These are phyloP conservation scores for Epistrophe grossulariae DNA, from an alignment of 2,888 invertebrate species.

Conservation along the genomic window DNA sequence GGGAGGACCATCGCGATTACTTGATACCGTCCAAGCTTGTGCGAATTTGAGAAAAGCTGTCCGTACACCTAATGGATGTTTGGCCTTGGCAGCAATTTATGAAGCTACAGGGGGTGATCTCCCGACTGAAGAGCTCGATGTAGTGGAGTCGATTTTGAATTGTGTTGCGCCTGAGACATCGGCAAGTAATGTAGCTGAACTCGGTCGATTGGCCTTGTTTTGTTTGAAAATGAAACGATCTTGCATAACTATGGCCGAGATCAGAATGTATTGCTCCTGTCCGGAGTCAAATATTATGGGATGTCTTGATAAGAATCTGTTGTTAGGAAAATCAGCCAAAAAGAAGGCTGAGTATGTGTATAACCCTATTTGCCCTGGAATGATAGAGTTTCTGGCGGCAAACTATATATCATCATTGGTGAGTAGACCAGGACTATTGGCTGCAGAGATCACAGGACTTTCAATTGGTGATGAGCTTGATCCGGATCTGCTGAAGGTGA, in stretches of 20 bases:
- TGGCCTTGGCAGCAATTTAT: constrained; percentile 85
- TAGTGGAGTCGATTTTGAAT: constrained; percentile 82
- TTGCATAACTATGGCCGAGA: constrained; percentile 84
- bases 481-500: constrained; percentile 83
- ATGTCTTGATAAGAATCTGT: constrained; percentile 83
- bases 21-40: constrained; percentile 83
- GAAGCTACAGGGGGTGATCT: constrained; percentile 84
- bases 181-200: constrained; percentile 83
- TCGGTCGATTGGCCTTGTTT: constrained; percentile 85
- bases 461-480: constrained; percentile 83
- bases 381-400: constrained; percentile 85
- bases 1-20: constrained; percentile 83
- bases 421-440: constrained; percentile 84
- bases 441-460: constrained; percentile 83
- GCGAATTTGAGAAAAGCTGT: constrained; percentile 83
- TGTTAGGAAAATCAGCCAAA: constrained; percentile 83
- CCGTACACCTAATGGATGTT: constrained; percentile 85
- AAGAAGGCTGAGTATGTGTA: constrained; percentile 83
- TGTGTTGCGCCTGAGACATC: constrained; percentile 81
- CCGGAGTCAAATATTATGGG: constrained; percentile 83
- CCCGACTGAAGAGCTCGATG: constrained; percentile 81
- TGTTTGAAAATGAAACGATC: constrained; percentile 84
- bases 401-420: constrained; percentile 85
- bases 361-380: constrained; percentile 84
- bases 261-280: constrained; percentile 84